These are phyloP conservation scores for Hoplias malabaricus DNA, from an alignment of 2,113 vertebrate genomes.

Conservation along the genomic window DNA sequence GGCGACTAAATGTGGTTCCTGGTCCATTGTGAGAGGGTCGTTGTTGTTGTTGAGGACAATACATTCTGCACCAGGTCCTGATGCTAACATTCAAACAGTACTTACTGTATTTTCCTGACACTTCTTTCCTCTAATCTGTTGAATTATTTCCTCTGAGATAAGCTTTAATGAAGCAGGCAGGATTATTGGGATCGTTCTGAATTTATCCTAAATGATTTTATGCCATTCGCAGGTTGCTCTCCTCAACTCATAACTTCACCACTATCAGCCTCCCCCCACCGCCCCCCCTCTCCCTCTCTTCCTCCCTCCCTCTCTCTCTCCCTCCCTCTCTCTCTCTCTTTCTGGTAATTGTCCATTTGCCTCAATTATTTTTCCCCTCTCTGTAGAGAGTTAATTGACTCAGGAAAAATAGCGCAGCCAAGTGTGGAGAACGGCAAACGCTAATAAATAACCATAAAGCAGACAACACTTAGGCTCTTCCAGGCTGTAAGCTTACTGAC, in stretches of 20 bases:
- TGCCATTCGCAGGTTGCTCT: not conserved
- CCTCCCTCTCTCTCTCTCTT: not conserved
- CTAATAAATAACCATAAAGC: constrained; percentile 39
- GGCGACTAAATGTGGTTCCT: constrained; percentile 9
- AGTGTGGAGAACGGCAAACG: constrained; percentile 20
- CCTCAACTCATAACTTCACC: not conserved
- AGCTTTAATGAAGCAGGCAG: not conserved
- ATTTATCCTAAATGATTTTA: constrained; percentile 15
- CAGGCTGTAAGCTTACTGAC: not conserved
- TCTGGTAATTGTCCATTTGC: constrained; percentile 33
- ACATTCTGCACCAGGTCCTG: not conserved
- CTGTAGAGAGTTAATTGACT: constrained; percentile 37
- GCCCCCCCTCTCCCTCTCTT: not conserved
- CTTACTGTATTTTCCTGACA: not conserved
- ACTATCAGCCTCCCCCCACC: not conserved
- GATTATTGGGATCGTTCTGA: not conserved
- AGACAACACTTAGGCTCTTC: not conserved
- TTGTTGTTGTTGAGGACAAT: not conserved
- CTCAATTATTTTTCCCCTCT: constrained; percentile 41
- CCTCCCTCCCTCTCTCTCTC: not conserved
- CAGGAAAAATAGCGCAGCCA: constrained; percentile 27
- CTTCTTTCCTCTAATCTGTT: not conserved
- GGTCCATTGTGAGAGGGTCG: not conserved
- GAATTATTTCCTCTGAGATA: not conserved
- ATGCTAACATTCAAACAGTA: not conserved